Conservation (phyloP, 2,888 invertebrate genomes). For the Lasioglossum morio region DNA sequence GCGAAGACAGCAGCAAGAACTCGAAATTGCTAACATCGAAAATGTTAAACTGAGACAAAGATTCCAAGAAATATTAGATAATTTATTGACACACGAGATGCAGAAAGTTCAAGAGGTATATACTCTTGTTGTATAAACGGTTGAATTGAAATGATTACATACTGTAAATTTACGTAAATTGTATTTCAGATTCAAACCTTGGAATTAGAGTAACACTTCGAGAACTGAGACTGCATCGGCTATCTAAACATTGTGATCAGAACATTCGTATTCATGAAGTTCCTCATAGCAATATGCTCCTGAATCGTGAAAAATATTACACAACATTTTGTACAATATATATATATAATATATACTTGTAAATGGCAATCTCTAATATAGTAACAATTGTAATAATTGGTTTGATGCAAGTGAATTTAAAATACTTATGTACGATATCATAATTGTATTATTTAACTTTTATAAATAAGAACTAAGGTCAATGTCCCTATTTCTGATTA, state of each 20-base stretch:
- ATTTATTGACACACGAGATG: slow-evolving; percentile 90
- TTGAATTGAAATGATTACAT: no score
- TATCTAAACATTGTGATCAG: slow-evolving; percentile 2
- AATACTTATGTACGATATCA: background rate
- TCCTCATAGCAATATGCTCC: background rate
- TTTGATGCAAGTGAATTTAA: background rate
- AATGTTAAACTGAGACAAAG: slow-evolving; percentile 93
- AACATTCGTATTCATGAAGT: slow-evolving; percentile 6
- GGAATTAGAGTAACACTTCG: slow-evolving; percentile 69
- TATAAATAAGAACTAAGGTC: background rate
- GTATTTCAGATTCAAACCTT: slow-evolving; percentile 77
- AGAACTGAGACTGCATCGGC: background rate
- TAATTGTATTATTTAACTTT: background rate
- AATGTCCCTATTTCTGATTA: no score
- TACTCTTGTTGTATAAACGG: background rate
- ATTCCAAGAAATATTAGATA: slow-evolving; percentile 93
- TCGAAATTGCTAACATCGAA: slow-evolving; percentile 93
- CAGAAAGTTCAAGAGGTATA: slow-evolving; percentile 91
- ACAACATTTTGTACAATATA: slow-evolving; percentile 2
- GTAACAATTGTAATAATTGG: background rate
- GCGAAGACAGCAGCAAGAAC: slow-evolving; percentile 91
- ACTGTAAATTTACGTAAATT: slow-evolving; percentile 5
- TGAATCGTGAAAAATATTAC: background rate
- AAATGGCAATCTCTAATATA: slow-evolving; percentile 8
- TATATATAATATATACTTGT: background rate